Evolutionary conservation across 2,113 vertebrate species (phyloP), one percentile per base, ranked within the genome.

Genomic region (Rhagologus leucostigma): DNA sequence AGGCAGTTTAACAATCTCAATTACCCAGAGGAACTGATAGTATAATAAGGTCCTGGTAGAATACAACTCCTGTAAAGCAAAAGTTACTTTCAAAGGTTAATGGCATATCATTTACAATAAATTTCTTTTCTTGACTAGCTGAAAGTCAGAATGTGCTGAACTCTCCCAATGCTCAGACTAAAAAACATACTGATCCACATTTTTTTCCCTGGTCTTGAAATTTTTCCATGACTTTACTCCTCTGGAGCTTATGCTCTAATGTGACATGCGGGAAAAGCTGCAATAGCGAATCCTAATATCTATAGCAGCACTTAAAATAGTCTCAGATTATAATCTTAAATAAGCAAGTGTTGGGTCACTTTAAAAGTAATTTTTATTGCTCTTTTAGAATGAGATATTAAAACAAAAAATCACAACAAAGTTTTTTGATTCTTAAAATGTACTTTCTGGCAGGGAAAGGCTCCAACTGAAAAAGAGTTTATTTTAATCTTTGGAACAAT

Each of bases 51-150:
- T 71, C 37, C 35, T 52, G 52, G 24, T 63, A 78, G 83, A 94
- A 84, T 44, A 67, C 16, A 55, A 52, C 13, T 83, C 30, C 19
- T 56, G 22, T 13, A 77, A 67, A 95, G 59, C 13, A n/a, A 92
- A 90, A 95, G 68, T 90, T 92, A 88, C 73, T 84, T 97, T 86
- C 60, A 96, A 90, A 94, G 55, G 52, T 93, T 91, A 84, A 95
- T 22, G 13, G 33, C 27, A 49, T 70, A 90, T 59, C 0, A 86
- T 81, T 95, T 84, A 75, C 60, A 78, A 71, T 89, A 86, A 64
- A 84, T 90, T 84, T 73, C 9, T 92, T 80, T 67, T 24, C 37
- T 69, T 84, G n/a, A 68, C 60, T 78, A 74, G 14, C 23, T 69
- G 41, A 83, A 42, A 83, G 14, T 62, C 37, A 84, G 79, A 86